A percentile compares a stretch with the other conserved stretches of the same genome.
Conservation (phyloP, 2,797 vertebrate genomes). For the Cyprinella venusta region DNA sequence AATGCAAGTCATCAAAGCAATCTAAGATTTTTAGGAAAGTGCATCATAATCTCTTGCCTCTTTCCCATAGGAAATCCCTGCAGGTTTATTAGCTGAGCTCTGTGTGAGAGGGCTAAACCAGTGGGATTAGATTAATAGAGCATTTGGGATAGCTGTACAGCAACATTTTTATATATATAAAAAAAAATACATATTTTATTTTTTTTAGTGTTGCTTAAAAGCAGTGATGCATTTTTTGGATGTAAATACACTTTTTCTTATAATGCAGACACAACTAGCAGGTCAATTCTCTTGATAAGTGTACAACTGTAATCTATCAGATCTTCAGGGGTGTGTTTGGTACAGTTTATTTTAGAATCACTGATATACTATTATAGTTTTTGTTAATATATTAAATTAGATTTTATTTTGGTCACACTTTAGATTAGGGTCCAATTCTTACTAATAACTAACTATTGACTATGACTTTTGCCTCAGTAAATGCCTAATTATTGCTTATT, state of each 20-base stretch:
- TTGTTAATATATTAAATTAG: not conserved
- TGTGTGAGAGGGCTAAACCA: constrained; percentile 55
- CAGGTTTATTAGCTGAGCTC: constrained; percentile 5
- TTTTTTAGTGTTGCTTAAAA: not conserved
- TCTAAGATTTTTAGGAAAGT: constrained; percentile 4
- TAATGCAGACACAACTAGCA: not conserved
- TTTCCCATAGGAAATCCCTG: constrained; percentile 1
- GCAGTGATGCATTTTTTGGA: not conserved
- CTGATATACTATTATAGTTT: not conserved
- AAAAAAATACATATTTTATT: too few relatives aligned
- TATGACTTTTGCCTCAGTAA: too few relatives aligned
- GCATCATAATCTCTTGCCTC: not conserved
- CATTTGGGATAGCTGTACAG: not conserved
- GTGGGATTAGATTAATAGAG: not conserved
- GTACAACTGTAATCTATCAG: not conserved
- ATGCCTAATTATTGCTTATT: too few relatives aligned
- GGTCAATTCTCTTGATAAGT: too few relatives aligned
- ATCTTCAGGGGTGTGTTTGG: too few relatives aligned
- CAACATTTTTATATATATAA: not conserved
- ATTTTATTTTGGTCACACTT: too few relatives aligned
- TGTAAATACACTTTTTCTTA: not conserved
- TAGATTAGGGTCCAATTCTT: too few relatives aligned
- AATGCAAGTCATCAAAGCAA: not conserved
- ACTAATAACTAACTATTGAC: too few relatives aligned
- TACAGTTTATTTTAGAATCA: not conserved